Conservation (phyloP, 2,888 invertebrate genomes). For the Dryobota labecula region DNA sequence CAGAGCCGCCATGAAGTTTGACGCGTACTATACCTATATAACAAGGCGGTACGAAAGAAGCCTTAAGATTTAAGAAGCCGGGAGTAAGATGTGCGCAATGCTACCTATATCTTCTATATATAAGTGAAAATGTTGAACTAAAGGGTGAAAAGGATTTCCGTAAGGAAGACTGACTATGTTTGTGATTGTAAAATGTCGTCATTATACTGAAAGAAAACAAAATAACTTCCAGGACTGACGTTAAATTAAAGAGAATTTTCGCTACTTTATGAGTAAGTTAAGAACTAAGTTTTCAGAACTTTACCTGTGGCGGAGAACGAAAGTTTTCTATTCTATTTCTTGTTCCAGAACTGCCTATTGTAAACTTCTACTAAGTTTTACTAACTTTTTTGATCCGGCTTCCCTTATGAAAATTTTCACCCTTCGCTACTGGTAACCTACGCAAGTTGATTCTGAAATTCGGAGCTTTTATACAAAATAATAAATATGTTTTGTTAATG, state of each 20-base stretch:
- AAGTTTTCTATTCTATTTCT: conserved; percentile 12
- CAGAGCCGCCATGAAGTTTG: too few species aligned
- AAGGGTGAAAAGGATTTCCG: conserved; percentile 12
- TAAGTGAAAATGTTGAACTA: conserved; percentile 6
- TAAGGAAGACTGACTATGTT: conserved; percentile 46
- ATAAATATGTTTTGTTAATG: not conserved
- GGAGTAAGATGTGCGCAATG: not conserved
- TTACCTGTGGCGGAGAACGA: conserved; percentile 7
- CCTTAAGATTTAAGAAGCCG: too few species aligned
- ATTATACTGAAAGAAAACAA: conserved; percentile 14
- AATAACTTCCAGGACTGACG: conserved; percentile 16
- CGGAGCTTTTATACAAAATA: conserved; percentile 15
- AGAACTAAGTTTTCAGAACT: conserved; percentile 6
- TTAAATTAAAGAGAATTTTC: conserved; percentile 38
- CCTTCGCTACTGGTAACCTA: conserved; percentile 2
- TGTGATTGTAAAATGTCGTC: conserved; percentile 34
- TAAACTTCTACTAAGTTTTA: not conserved
- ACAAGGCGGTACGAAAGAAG: too few species aligned
- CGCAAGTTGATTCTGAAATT: conserved; percentile 2
- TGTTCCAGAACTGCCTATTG: conserved; percentile 18
- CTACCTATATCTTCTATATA: not conserved
- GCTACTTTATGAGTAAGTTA: conserved; percentile 23
- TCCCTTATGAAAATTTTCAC: conserved; percentile 1
- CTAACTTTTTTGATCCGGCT: not conserved
- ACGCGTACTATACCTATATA: too few species aligned